phyloP scores from a whole-genome alignment of 2,888 invertebrate species.

The Gastrophysa polygoni region DNA sequence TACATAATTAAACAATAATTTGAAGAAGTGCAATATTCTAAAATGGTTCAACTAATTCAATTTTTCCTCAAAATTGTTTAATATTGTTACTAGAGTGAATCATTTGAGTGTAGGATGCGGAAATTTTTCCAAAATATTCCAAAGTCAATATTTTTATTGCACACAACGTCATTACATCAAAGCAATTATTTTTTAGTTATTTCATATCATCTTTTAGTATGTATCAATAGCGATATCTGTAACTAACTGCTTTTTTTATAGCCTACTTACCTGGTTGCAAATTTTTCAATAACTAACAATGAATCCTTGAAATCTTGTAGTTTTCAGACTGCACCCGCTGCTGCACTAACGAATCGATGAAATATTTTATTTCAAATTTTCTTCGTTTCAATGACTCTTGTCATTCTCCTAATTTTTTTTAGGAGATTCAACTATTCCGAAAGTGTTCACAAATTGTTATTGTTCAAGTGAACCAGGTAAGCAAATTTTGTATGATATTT shows the following conservation, averaged over 20 bases:
- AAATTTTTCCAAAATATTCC: too few relatives aligned
- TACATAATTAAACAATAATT: too few relatives aligned
- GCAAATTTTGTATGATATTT: too few relatives aligned
- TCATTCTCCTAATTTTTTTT: slow-evolving; percentile 25
- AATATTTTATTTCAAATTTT: slow-evolving; percentile 10
- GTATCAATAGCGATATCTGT: background rate
- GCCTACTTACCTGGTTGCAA: slow-evolving; percentile 24
- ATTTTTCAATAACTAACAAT: slow-evolving; percentile 11
- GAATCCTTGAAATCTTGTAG: slow-evolving; percentile 23
- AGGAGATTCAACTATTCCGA: slow-evolving; percentile 31
- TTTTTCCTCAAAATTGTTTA: too few relatives aligned
- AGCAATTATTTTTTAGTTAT: too few relatives aligned
- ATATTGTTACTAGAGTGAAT: too few relatives aligned
- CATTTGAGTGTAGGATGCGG: too few relatives aligned
- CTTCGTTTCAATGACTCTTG: background rate
- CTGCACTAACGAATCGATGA: slow-evolving; percentile 11
- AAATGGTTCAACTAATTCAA: too few relatives aligned
- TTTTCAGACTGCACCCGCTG: background rate
- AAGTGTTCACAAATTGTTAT: slow-evolving; percentile 30
- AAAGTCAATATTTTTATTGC: too few relatives aligned
- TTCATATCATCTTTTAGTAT: background rate
- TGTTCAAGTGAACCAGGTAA: slow-evolving; percentile 34
- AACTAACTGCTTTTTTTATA: slow-evolving; percentile 12
- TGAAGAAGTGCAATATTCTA: too few relatives aligned
- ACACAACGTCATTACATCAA: too few relatives aligned